Conservation (phyloP, 2,888 invertebrate species). For the Rhagophthalmus giganteus region DNA sequence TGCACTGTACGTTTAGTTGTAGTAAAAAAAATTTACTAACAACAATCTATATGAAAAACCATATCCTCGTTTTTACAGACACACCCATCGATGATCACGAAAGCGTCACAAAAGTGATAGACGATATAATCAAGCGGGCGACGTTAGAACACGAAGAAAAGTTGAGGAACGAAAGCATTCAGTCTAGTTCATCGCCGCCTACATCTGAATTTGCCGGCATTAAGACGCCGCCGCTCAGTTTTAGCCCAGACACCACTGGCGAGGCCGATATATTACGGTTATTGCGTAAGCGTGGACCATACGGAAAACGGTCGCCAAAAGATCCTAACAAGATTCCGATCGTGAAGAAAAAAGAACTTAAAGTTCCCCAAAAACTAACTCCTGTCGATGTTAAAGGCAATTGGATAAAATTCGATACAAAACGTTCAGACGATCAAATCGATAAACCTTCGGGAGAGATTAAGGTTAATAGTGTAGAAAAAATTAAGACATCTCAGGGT, state of each 20-base stretch:
- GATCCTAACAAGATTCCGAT: slow-evolving; percentile 12
- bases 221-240: slow-evolving; percentile 20
- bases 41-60: no score
- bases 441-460: background rate
- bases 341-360: no score
- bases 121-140: slow-evolving; percentile 50
- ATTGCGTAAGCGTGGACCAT: slow-evolving; percentile 17
- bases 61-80: no score
- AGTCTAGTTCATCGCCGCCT: no score
- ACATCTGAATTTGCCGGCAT: slow-evolving; percentile 8
- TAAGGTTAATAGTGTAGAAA: slow-evolving; percentile 2
- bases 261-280: slow-evolving; percentile 14
- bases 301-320: slow-evolving; percentile 16
- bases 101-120: slow-evolving; percentile 43
- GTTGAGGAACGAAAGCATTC: slow-evolving; percentile 7
- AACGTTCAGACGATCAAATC: no score
- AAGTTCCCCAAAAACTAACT: no score
- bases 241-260: slow-evolving; percentile 12
- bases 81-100: slow-evolving; percentile 31
- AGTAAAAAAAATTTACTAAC: no score
- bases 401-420: no score
- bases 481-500: slow-evolving; percentile 1
- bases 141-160: slow-evolving; percentile 49
- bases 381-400: background rate
- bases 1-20: no score